Conservation (phyloP, 1,140 invertebrate genomes). For the Macrobrachium nipponense region DNA sequence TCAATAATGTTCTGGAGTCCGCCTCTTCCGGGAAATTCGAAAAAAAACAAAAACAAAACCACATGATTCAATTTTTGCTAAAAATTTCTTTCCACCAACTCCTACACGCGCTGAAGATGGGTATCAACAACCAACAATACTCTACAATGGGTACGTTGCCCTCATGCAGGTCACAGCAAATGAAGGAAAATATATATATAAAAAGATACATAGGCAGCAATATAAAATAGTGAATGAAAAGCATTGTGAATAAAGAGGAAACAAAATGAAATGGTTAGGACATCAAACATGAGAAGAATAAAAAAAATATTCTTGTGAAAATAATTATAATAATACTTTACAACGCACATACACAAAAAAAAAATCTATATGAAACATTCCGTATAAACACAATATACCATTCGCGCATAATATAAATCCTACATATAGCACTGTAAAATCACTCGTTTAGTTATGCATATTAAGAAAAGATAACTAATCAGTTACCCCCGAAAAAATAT, state of each 20-base stretch:
- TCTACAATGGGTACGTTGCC: too few species aligned
- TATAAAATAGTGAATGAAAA: not conserved
- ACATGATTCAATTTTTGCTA: too few species aligned
- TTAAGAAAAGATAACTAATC: not conserved
- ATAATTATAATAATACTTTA: constrained; percentile 13
- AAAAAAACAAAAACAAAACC: too few species aligned
- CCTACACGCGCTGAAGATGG: too few species aligned
- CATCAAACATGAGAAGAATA: not conserved
- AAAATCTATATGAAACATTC: not conserved
- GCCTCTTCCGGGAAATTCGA: too few species aligned
- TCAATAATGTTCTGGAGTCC: too few species aligned
- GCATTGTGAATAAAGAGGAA: not conserved
- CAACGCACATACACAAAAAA: not conserved
- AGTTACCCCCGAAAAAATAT: too few species aligned
- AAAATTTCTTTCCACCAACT: too few species aligned
- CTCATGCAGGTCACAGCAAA: not conserved
- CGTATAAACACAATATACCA: constrained; percentile 9
- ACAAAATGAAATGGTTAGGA: not conserved
- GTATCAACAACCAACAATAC: too few species aligned
- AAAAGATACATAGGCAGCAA: not conserved
- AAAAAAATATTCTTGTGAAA: not conserved
- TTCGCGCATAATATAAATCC: constrained; percentile 11
- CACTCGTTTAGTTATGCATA: constrained; percentile 19
- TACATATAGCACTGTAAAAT: constrained; percentile 15
- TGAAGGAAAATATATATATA: not conserved